These are phyloP conservation scores for Oostethus manadensis DNA, from an alignment of 2,113 vertebrate species.

Conservation along the genomic window DNA sequence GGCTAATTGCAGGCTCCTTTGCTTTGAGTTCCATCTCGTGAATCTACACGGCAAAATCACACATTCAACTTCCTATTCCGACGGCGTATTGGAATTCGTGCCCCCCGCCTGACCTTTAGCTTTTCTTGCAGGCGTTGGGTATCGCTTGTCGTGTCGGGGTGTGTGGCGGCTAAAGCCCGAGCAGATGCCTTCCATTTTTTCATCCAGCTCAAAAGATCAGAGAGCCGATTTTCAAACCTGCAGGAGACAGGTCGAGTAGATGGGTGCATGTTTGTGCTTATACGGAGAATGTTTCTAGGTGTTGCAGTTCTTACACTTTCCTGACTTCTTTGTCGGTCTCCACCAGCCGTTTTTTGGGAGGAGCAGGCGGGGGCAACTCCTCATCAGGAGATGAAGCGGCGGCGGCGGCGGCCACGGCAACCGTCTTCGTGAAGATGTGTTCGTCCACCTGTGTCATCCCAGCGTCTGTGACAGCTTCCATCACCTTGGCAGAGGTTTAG, in stretches of 20 bases:
- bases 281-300: neutral
- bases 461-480: slow-evolving; percentile 78
- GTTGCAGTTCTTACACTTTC: slow-evolving; percentile 74
- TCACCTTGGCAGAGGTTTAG: slow-evolving; percentile 72
- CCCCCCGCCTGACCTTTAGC: slow-evolving; percentile 75
- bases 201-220: slow-evolving; percentile 80
- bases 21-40: slow-evolving; percentile 75
- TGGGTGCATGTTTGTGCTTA: neutral
- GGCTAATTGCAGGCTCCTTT: slow-evolving; percentile 67
- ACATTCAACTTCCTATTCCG: neutral
- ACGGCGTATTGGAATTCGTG: neutral
- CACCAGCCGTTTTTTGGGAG: slow-evolving; percentile 84
- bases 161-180: slow-evolving; percentile 72
- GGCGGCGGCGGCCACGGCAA: slow-evolving; percentile 55
- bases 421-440: slow-evolving; percentile 64
- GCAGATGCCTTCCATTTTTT: slow-evolving; percentile 75
- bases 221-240: slow-evolving; percentile 80
- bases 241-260: neutral
- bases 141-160: slow-evolving; percentile 75
- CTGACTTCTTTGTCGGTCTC: slow-evolving; percentile 77
- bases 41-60: slow-evolving; percentile 62
- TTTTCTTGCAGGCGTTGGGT: slow-evolving; percentile 73
- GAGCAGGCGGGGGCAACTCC: slow-evolving; percentile 78
- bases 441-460: slow-evolving; percentile 76
- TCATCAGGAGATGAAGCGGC: slow-evolving; percentile 58